Evolutionary conservation across 2,113 vertebrate species (phyloP).

Genomic region (Epinephelus moara): DNA sequence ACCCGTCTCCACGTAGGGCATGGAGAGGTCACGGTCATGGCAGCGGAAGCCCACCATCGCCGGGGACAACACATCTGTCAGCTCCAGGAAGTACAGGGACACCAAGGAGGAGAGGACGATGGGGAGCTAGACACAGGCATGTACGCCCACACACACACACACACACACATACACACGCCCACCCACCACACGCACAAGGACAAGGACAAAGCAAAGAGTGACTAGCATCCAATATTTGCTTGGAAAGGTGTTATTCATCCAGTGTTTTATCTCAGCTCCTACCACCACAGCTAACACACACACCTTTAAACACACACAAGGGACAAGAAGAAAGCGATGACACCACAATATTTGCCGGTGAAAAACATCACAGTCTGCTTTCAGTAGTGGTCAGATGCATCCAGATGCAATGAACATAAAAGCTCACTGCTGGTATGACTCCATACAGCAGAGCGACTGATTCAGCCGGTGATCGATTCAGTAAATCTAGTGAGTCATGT

Average conservation of each 20-base stretch:
- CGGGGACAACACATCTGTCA: conserved; percentile 94
- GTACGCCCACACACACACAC: conserved; percentile 1
- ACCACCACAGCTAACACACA: neutral
- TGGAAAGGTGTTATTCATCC: conserved; percentile 25
- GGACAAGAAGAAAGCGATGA: conserved; percentile 1
- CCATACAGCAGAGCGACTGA: conserved; percentile 17
- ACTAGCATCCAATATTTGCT: conserved; percentile 40
- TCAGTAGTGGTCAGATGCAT: conserved; percentile 1
- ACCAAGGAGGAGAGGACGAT: conserved; percentile 96
- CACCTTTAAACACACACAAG: neutral
- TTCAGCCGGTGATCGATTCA: neutral
- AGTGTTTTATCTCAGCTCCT: conserved; percentile 5
- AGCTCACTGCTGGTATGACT: neutral
- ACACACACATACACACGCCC: conserved; percentile 9
- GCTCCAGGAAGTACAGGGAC: conserved; percentile 96
- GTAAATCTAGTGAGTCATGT: conserved; percentile 34
- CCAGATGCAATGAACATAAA: conserved; percentile 18
- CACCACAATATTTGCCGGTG: conserved; percentile 2
- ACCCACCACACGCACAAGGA: neutral
- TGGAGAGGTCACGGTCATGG: conserved; percentile 93
- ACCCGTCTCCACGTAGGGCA: conserved; percentile 95
- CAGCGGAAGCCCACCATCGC: conserved; percentile 96
- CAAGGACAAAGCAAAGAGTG: conserved; percentile 54
- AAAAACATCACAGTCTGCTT: neutral
- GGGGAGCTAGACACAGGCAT: conserved; percentile 83